phyloP scores from a whole-genome alignment of 2,797 vertebrate genomes.

The Scolopax bukidnonensis region DNA sequence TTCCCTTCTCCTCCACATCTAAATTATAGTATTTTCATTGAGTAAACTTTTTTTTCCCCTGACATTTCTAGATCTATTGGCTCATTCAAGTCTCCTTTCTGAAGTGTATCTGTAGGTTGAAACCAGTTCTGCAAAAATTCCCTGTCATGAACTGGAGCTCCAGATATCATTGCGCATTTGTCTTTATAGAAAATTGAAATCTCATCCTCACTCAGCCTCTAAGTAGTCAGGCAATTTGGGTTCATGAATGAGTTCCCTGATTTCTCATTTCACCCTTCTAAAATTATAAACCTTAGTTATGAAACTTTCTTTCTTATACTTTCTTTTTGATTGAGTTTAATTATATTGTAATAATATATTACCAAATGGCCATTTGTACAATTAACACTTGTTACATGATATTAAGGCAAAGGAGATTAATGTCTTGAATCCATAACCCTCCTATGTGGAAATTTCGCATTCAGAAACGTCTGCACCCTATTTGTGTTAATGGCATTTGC shows the following conservation, averaged over 20 bases:
- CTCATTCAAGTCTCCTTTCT: background rate
- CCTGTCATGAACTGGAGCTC: background rate
- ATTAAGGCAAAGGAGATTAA: background rate
- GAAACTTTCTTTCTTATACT: background rate
- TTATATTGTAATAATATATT: background rate
- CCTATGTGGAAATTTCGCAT: background rate
- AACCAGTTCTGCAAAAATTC: background rate
- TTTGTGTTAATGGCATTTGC: background rate
- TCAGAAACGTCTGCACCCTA: background rate
- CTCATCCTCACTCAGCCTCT: background rate
- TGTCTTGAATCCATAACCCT: background rate
- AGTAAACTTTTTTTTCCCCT: background rate
- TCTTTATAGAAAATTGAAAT: background rate
- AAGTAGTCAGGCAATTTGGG: background rate
- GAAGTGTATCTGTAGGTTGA: background rate
- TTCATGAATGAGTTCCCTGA: background rate
- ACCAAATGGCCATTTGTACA: background rate
- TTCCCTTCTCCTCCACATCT: accelerated
- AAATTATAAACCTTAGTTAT: background rate
- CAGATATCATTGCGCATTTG: background rate
- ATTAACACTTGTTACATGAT: background rate
- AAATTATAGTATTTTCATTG: background rate
- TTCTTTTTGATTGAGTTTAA: background rate
- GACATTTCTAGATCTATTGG: background rate
- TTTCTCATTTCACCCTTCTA: background rate